phyloP scores from a whole-genome alignment of 2,113 vertebrate species.

The Miniopterus natalensis region DNA sequence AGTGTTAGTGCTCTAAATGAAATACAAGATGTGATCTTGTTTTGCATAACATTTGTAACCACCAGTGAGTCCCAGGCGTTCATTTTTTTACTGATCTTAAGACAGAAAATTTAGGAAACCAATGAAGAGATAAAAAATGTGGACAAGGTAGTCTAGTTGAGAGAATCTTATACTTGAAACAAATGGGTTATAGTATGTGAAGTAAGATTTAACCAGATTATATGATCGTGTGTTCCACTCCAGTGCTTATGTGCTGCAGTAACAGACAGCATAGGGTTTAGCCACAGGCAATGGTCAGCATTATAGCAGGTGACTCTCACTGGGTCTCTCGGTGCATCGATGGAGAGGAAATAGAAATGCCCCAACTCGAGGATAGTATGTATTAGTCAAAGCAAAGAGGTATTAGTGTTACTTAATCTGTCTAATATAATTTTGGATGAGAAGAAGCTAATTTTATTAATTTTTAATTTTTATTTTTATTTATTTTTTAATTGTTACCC shows the following conservation, averaged over 20 bases:
- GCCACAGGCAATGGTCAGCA: not conserved
- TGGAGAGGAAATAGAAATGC: not conserved
- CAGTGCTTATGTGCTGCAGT: not conserved
- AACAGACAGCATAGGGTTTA: not conserved
- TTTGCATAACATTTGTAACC: not conserved
- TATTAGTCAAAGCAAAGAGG: not conserved
- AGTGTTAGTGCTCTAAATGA: not conserved
- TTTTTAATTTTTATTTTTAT: too few relatives aligned
- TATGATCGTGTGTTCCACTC: not conserved
- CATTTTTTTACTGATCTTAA: not conserved
- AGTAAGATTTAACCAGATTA: not conserved
- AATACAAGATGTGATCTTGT: not conserved
- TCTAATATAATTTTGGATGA: not conserved
- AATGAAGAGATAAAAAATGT: not conserved
- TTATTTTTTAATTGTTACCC: too few relatives aligned
- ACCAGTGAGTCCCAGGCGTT: not conserved
- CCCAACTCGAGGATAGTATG: not conserved
- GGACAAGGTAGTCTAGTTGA: not conserved
- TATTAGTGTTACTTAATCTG: not conserved
- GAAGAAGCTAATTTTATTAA: slow-evolving; percentile 25
- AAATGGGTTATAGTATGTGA: not conserved
- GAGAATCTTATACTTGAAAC: not conserved
- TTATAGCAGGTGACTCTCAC: not conserved
- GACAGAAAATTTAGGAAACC: not conserved
- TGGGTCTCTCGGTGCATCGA: not conserved